A percentile compares a stretch with the other conserved stretches of the same genome.
Conservation (phyloP, 2,113 vertebrate genomes). For the Phalacrocorax pelagicus region DNA sequence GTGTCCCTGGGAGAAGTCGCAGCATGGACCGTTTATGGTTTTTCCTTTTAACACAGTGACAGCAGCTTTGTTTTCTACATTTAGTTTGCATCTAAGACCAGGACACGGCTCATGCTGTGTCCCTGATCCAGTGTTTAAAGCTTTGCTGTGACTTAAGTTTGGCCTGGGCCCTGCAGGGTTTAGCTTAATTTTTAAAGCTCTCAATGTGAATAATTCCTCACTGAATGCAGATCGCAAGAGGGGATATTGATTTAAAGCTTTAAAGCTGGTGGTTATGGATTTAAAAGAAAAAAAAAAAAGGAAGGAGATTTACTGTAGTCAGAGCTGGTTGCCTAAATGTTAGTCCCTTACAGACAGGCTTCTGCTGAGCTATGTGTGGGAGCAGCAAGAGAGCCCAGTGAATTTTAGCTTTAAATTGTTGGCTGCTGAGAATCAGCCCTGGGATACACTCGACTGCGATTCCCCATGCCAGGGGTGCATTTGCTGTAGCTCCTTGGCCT, state of each 20-base stretch:
- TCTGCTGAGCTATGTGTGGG: conserved; percentile 36
- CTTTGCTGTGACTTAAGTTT: conserved; percentile 64
- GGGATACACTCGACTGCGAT: background rate
- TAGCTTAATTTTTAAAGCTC: conserved; percentile 69
- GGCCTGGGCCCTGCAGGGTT: conserved; percentile 61
- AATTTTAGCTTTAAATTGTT: conserved; percentile 34
- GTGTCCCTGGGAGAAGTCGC: conserved; percentile 35
- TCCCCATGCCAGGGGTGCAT: background rate
- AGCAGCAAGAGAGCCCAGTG: background rate
- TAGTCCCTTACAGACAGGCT: conserved; percentile 41
- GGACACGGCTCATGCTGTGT: conserved; percentile 54
- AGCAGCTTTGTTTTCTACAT: conserved; percentile 46
- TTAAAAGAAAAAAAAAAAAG: conserved; percentile 4
- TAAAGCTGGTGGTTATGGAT: conserved; percentile 69
- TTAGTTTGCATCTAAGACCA: conserved; percentile 56
- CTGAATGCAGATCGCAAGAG: conserved; percentile 63
- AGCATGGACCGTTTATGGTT: conserved; percentile 34
- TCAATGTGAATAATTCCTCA: conserved; percentile 66
- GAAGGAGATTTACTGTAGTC: conserved; percentile 57
- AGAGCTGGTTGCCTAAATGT: conserved; percentile 48
- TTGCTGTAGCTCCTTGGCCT: background rate
- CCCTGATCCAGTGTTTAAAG: conserved; percentile 67
- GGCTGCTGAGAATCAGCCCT: conserved; percentile 19
- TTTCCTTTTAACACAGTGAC: conserved; percentile 50
- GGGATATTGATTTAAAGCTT: conserved; percentile 72